Conservation (phyloP, 1,140 invertebrate species). For the Anoplolepis gracilipes region DNA sequence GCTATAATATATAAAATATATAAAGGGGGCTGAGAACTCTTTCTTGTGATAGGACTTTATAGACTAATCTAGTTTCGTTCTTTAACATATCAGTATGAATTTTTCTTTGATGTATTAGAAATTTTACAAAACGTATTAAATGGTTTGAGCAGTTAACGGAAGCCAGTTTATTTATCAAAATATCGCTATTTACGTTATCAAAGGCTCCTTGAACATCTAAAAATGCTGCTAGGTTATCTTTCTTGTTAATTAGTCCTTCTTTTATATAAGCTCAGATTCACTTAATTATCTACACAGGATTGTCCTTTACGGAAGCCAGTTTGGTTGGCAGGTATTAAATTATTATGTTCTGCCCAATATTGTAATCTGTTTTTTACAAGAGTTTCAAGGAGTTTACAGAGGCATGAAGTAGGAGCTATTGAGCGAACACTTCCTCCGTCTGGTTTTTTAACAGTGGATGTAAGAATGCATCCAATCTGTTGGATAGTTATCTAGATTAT, state of each 20-base stretch:
- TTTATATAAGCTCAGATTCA: background rate
- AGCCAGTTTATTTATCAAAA: background rate
- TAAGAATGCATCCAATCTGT: no score
- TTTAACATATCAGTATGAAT: background rate
- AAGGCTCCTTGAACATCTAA: background rate
- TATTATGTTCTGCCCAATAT: background rate
- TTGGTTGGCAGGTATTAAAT: background rate
- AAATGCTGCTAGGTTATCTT: background rate
- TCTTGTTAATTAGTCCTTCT: background rate
- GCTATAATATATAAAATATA: no score
- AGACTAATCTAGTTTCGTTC: background rate
- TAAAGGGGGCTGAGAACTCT: background rate
- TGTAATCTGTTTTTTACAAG: constrained; percentile 26
- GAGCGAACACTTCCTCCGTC: background rate
- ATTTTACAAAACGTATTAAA: background rate
- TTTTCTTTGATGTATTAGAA: background rate
- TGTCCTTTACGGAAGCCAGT: background rate
- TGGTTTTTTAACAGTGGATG: no score
- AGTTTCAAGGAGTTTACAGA: constrained; percentile 18
- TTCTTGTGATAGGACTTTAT: background rate
- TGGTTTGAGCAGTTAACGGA: background rate
- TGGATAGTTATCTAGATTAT: no score
- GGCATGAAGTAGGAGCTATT: background rate
- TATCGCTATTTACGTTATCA: background rate
- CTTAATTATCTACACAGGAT: background rate